These are phyloP conservation scores for Imbricaverruca yamaguchii DNA, from an alignment of 2,888 invertebrate genomes.

Conservation along the genomic window DNA sequence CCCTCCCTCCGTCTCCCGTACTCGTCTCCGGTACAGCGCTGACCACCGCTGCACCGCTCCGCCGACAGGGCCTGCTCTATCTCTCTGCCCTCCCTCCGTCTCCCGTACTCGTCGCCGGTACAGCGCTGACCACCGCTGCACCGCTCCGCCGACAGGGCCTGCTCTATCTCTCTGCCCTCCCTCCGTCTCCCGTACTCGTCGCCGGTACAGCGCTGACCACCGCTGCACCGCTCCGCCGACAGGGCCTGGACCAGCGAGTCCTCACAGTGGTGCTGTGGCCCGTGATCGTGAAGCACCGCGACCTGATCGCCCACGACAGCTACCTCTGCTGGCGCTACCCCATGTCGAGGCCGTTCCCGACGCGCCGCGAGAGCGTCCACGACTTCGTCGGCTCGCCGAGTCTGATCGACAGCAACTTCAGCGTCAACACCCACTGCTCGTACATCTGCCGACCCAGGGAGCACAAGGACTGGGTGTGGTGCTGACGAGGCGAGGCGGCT, in stretches of 20 bases:
- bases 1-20: no score
- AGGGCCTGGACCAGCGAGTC: neutral
- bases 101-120: no score
- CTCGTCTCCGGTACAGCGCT: no score
- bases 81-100: no score
- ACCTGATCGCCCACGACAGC: conserved; percentile 26
- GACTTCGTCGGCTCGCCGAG: neutral
- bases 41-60: no score
- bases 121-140: no score
- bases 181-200: no score
- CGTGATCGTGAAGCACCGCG: conserved; percentile 22
- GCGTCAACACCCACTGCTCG: neutral
- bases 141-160: no score
- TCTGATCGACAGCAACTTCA: neutral
- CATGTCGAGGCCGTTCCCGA: conserved; percentile 26
- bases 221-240: neutral
- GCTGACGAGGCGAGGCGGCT: neutral
- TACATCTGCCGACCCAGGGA: neutral
- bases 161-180: no score
- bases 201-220: no score
- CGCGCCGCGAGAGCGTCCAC: conserved; percentile 16
- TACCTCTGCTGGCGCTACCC: conserved; percentile 25
- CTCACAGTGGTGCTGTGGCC: conserved; percentile 17
- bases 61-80: no score
- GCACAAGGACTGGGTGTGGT: neutral